Base-by-base conservation (phyloP, 2,113 vertebrate species). In the Dasyurus viverrinus region DNA sequence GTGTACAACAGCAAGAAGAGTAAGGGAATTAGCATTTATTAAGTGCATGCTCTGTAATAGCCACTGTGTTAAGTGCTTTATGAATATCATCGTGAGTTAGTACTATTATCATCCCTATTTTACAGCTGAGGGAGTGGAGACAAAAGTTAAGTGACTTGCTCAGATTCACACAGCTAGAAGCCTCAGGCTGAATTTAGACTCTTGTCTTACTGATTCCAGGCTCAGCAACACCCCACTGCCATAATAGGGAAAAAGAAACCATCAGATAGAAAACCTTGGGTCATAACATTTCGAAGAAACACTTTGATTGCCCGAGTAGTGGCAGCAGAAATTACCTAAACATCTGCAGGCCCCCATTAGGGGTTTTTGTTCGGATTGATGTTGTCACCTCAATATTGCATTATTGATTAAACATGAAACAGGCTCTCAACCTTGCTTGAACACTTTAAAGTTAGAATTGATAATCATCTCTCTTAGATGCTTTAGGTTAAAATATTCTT, bases 401-500 rank as follows among this genome's bases (percentile, higher is more conserved):
- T 84, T 42, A 7, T 84, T n/a, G 36, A 42, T 76, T 9, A 93
- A n/a, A 89, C 53, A 23, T 8, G 91, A 47, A 93, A 95, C 94
- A 95, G 90, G 53, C 55, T 92, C 1, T 90, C 50, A 53, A 0
- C 93, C 95, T 47, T 97, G 3, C n/a, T 84, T 94, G 54, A 90
- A 19, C 68, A 68, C n/a, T 22, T 57, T 76, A 92, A 89, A 27
- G 2, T 53, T 90, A n/a, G 9, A 47, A 89, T 42, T 14, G 22
- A 96, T 91, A 94, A 53, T 11, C 3, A 47, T 92, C 60, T 12
- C 0, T 92, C 54, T 76, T 92, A 54, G 42, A 94, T 6, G 89
- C 94, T 97, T 96, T 27, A 14, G 54, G 27, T 55, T 90, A 95
- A 92, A 94, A 76, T 25, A 90, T 95, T 96, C 94, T 97, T 92